Evolutionary conservation across 1,140 invertebrate species (phyloP).

Genomic region (Drosophila kohkoa): DNA sequence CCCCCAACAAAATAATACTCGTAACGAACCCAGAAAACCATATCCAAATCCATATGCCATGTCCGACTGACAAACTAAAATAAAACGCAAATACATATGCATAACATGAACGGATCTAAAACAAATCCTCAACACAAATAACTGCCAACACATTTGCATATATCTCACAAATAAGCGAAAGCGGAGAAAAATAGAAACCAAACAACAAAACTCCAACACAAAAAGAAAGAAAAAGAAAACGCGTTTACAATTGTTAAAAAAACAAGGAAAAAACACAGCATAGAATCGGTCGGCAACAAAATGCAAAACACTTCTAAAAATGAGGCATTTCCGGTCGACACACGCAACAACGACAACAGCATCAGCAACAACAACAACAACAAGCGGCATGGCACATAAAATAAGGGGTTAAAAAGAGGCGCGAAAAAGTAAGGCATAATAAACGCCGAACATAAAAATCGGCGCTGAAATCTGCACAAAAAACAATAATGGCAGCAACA

Average conservation of each 20-base stretch:
- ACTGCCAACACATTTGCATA: constrained; percentile 77
- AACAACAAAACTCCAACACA: constrained; percentile 21
- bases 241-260: constrained; percentile 43
- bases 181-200: constrained; percentile 59
- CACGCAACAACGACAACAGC: constrained; percentile 39
- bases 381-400: constrained; percentile 30
- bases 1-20: constrained; percentile 30
- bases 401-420: constrained; percentile 73
- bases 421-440: constrained; percentile 75
- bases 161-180: constrained; percentile 66
- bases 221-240: constrained; percentile 27
- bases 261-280: constrained; percentile 2
- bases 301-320: constrained; percentile 81
- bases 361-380: constrained; percentile 9
- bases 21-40: constrained; percentile 36
- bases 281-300: constrained; percentile 64
- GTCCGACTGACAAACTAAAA: constrained; percentile 74
- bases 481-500: constrained; percentile 17
- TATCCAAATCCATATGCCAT: constrained; percentile 57
- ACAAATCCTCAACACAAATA: constrained; percentile 80
- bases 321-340: constrained; percentile 80
- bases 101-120: constrained; percentile 67
- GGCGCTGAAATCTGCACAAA: constrained; percentile 70
- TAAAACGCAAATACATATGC: constrained; percentile 71
- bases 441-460: constrained; percentile 76